These are phyloP conservation scores for Prenolepis imparis DNA, from an alignment of 2,888 invertebrate genomes.

Conservation along the genomic window DNA sequence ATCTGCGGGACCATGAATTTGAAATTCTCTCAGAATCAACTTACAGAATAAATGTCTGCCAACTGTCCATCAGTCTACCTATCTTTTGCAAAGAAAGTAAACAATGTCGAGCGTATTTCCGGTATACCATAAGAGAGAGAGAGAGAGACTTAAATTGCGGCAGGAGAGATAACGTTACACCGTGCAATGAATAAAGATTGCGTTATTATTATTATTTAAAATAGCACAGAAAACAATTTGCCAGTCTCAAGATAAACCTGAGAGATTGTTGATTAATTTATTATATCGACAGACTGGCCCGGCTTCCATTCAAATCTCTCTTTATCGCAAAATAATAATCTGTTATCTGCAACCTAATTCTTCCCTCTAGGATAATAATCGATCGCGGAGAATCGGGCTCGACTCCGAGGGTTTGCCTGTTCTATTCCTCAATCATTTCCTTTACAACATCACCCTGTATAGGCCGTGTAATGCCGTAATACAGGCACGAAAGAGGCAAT, in stretches of 20 bases:
- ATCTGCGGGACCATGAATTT: neutral
- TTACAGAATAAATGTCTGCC: neutral
- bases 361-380: neutral
- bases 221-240: slow-evolving; percentile 12
- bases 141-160: neutral
- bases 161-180: neutral
- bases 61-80: neutral
- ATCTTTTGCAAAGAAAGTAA: neutral
- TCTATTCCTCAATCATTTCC: slow-evolving; percentile 12
- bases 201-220: slow-evolving; percentile 19
- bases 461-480: too few relatives aligned
- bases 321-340: slow-evolving; percentile 1
- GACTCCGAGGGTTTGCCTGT: neutral
- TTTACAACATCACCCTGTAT: neutral
- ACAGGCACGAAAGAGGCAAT: slow-evolving; percentile 17
- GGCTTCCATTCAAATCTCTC: neutral
- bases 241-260: neutral
- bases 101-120: neutral
- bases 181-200: slow-evolving; percentile 42
- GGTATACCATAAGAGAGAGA: neutral
- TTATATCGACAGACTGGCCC: neutral
- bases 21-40: neutral
- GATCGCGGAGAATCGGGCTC: neutral
- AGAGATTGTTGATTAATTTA: slow-evolving; percentile 19
- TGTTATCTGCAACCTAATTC: neutral